These are phyloP conservation scores for Drosophila auraria DNA, from an alignment of 1,140 invertebrate species.

Conservation along the genomic window DNA sequence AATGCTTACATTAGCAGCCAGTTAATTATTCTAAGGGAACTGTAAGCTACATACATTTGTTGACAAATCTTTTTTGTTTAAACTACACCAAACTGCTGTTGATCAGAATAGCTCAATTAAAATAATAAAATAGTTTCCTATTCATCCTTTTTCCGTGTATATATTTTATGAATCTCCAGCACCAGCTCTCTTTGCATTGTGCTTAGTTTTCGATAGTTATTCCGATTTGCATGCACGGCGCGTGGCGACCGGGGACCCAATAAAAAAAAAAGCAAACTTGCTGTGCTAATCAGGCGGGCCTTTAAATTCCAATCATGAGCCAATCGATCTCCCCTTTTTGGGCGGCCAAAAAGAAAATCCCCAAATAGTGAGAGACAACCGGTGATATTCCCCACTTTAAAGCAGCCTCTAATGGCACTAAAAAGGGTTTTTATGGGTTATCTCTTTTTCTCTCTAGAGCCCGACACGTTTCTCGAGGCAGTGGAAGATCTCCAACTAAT, in stretches of 20 bases:
- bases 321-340: slow-evolving; percentile 28
- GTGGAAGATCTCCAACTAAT: slow-evolving; percentile 15
- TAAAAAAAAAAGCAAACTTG: slow-evolving; percentile 19
- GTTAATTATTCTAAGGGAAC: too few relatives aligned
- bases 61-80: too few relatives aligned
- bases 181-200: background rate
- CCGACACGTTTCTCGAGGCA: slow-evolving; percentile 5
- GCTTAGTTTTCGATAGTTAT: slow-evolving; percentile 51
- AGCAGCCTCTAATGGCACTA: background rate
- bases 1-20: too few relatives aligned
- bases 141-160: slow-evolving; percentile 3
- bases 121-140: background rate
- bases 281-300: slow-evolving; percentile 27
- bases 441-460: background rate
- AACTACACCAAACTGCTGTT: background rate
- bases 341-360: slow-evolving; percentile 5
- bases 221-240: slow-evolving; percentile 58
- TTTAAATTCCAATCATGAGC: slow-evolving; percentile 54
- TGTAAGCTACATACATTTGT: too few relatives aligned
- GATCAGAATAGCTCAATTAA: background rate
- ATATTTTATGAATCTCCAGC: too few relatives aligned
- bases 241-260: slow-evolving; percentile 12
- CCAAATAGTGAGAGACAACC: slow-evolving; percentile 3
- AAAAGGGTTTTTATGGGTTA: slow-evolving; percentile 11
- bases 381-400: background rate